These are phyloP conservation scores for Tretioscincus oriximinensis DNA, from an alignment of 2,113 vertebrate species.

Conservation along the genomic window DNA sequence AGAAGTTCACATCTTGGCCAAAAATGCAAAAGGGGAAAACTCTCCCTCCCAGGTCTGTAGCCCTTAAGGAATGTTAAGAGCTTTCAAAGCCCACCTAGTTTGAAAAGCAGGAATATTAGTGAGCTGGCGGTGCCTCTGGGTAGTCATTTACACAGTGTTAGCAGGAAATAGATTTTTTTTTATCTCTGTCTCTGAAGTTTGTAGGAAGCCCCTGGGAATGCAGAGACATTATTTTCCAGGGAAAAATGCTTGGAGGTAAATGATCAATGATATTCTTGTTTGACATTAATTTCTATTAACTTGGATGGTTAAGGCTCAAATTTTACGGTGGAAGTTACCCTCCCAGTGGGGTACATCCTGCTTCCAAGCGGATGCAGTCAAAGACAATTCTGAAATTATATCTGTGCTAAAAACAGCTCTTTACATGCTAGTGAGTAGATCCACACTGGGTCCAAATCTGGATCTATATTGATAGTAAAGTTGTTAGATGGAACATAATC, in stretches of 20 bases:
- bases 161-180: constrained; percentile 72
- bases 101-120: constrained; percentile 73
- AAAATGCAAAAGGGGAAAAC: constrained; percentile 45
- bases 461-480: too few species aligned
- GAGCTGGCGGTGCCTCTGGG: constrained; percentile 62
- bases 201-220: constrained; percentile 56
- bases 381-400: too few species aligned
- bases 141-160: constrained; percentile 71
- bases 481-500: too few species aligned
- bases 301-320: neutral
- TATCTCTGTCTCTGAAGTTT: constrained; percentile 57
- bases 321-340: neutral
- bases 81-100: constrained; percentile 74
- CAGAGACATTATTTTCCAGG: constrained; percentile 53
- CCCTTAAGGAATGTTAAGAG: constrained; percentile 72
- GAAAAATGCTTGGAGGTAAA: constrained; percentile 39
- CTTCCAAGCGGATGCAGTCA: too few species aligned
- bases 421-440: too few species aligned
- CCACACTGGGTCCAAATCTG: too few species aligned
- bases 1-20: constrained; percentile 59
- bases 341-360: too few species aligned
- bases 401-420: too few species aligned
- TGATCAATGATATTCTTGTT: constrained; percentile 51
- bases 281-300: constrained; percentile 52
- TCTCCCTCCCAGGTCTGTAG: neutral